phyloP scores from a whole-genome alignment of 2,113 vertebrate species.

The Syngnathus typhle region DNA sequence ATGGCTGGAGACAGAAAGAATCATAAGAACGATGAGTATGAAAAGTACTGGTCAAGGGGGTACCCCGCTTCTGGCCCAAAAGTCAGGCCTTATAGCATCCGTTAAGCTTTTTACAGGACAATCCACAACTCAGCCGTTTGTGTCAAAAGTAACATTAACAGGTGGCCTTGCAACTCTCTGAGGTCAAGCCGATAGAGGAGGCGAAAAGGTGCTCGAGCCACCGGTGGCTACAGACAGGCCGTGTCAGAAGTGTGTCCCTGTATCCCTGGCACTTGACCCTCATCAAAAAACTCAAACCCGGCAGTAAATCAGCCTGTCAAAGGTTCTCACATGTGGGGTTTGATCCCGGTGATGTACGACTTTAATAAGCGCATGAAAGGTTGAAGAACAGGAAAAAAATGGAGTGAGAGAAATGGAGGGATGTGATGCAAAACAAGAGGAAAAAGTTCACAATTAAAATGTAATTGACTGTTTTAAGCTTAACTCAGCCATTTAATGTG shows the following conservation, averaged over 20 bases:
- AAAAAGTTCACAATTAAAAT: background rate
- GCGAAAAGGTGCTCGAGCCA: conserved; percentile 39
- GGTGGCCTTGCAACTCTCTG: conserved; percentile 45
- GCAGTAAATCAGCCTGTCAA: conserved; percentile 56
- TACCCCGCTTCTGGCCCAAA: too few relatives aligned
- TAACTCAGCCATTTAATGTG: background rate
- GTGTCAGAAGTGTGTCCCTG: conserved; percentile 58
- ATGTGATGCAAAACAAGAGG: conserved; percentile 1
- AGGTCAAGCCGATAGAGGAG: conserved; percentile 38
- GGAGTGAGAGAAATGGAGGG: conserved; percentile 21
- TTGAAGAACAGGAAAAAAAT: conserved; percentile 12
- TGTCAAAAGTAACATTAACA: conserved; percentile 53
- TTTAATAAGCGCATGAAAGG: conserved; percentile 57
- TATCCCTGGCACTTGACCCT: conserved; percentile 55
- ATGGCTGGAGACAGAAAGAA: background rate
- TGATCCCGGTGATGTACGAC: conserved; percentile 59
- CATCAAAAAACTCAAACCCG: conserved; percentile 59
- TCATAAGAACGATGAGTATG: background rate
- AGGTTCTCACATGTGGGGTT: conserved; percentile 40
- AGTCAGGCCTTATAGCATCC: conserved; percentile 22
- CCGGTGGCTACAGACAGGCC: conserved; percentile 49
- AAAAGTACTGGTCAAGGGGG: background rate
- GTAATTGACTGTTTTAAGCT: background rate
- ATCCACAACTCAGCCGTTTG: conserved; percentile 36
- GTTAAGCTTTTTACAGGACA: conserved; percentile 14